A percentile compares a stretch with the other conserved stretches of the same genome.
Conservation (phyloP, 1,140 invertebrate genomes). For the Paracyclopina nana region DNA sequence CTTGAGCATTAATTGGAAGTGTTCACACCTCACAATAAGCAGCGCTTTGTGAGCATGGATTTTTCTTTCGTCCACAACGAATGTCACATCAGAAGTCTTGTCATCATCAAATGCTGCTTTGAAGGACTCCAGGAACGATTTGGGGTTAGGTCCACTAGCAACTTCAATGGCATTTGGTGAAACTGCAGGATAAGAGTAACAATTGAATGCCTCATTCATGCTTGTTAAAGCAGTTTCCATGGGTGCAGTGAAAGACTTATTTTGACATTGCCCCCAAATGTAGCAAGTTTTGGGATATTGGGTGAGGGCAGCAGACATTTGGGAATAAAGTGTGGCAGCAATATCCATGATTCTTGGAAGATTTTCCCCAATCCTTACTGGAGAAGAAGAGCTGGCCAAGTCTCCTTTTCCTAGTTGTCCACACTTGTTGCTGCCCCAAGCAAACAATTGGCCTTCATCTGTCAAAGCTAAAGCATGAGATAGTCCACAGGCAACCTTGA, state of each 20-base stretch:
- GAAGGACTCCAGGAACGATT: background rate
- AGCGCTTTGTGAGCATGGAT: conserved; percentile 45
- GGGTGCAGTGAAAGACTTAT: conserved; percentile 36
- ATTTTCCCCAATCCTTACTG: conserved; percentile 31
- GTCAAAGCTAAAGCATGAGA: conserved; percentile 42
- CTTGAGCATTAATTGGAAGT: conserved; percentile 44
- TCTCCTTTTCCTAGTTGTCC: conserved; percentile 33
- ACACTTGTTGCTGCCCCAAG: conserved; percentile 44
- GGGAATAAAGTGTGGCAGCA: conserved; percentile 38
- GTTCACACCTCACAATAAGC: conserved; percentile 38
- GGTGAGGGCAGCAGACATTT: conserved; percentile 40
- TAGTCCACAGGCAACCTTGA: conserved; percentile 44
- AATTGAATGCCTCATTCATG: conserved; percentile 41
- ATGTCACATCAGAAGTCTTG: conserved; percentile 38
- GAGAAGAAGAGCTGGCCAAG: conserved; percentile 36
- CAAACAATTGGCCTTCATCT: conserved; percentile 40
- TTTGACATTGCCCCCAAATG: conserved; percentile 47
- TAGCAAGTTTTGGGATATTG: conserved; percentile 33
- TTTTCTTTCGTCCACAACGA: conserved; percentile 37
- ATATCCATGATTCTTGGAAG: conserved; percentile 39
- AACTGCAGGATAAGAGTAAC: conserved; percentile 38
- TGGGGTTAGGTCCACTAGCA: conserved; percentile 27
- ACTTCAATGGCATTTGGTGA: conserved; percentile 37
- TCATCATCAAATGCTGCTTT: conserved; percentile 11
- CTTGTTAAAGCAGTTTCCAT: conserved; percentile 34